These are phyloP conservation scores for Heliconius nattereri DNA, from an alignment of 1,140 invertebrate genomes.

Conservation along the genomic window DNA sequence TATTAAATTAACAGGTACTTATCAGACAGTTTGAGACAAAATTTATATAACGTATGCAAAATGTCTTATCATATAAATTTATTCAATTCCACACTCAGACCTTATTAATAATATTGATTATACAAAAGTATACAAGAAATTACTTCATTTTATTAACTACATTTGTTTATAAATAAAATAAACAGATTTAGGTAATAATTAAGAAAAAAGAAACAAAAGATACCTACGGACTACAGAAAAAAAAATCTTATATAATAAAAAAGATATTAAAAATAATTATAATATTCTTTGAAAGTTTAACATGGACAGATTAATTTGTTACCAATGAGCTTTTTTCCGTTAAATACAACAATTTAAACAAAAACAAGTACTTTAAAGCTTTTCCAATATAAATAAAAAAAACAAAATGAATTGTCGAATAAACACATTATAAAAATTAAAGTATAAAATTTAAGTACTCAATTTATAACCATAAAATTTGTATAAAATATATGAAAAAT, in stretches of 20 bases:
- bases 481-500: background rate
- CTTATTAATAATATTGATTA: background rate
- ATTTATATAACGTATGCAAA: background rate
- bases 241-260: too few species aligned
- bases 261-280: too few species aligned
- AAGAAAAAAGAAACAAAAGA: too few species aligned
- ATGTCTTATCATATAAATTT: background rate
- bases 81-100: conserved; percentile 10
- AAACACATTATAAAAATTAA: background rate
- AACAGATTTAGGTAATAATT: too few species aligned
- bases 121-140: too few species aligned
- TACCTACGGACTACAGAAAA: too few species aligned
- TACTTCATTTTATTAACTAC: too few species aligned
- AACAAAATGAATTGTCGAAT: background rate
- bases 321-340: background rate
- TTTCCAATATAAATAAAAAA: background rate
- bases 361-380: background rate
- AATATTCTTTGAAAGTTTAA: background rate
- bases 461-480: background rate
- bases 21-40: background rate
- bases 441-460: background rate
- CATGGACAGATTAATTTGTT: background rate
- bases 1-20: background rate
- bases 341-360: background rate
- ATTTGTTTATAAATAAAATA: too few species aligned